Base-by-base conservation (phyloP, 35 echinoderm and acorn worm species). In the Acanthaster planci region DNA sequence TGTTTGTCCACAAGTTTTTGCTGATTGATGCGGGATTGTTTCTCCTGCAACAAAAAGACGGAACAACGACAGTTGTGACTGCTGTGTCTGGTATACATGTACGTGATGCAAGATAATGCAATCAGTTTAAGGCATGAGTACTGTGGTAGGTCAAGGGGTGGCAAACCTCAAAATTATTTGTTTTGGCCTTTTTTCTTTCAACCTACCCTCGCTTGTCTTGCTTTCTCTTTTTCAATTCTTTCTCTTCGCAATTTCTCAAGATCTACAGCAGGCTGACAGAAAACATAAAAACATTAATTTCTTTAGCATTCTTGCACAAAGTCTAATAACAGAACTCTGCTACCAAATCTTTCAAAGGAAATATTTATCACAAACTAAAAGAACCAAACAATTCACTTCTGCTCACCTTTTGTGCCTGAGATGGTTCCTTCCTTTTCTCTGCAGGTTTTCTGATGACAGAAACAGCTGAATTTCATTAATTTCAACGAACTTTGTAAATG, bases 1-100 rank as follows among this genome's bases (percentile, higher is more conserved):
- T 90, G 94, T 84, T 92, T 86, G 23, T 97, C 88, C 67, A 84
- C 84, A 31, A 97, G 80, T 52, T 90, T 77, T 55, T 97, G 90
- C 27, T 92, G 90, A 32, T 88, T 86, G 9, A 72, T 39, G 9
- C 52, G 75, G 30, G 89, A 64, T 38, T 92, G 90, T 80, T 68
- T 91, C 8, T 97, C 90, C 90, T 95, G 40, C 30, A 55, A 90
- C 32, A 7, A 9, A 92, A 86, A 76, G 56, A 64, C 78, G 57
- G 1, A 18, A 55, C 21, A 1, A 26, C 38, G 39, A 16, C 12
- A 12, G 12, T 6, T 47, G 42, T 47, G 42, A n/a, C n/a, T n/a
- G n/a, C n/a, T n/a, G n/a, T n/a, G n/a, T n/a, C n/a, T n/a, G n/a
- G n/a, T n/a, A n/a, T n/a, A n/a, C n/a, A n/a, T n/a, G n/a, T n/a